phyloP scores from a whole-genome alignment of 2,888 invertebrate species.

The Hemistola chrysoprasaria region DNA sequence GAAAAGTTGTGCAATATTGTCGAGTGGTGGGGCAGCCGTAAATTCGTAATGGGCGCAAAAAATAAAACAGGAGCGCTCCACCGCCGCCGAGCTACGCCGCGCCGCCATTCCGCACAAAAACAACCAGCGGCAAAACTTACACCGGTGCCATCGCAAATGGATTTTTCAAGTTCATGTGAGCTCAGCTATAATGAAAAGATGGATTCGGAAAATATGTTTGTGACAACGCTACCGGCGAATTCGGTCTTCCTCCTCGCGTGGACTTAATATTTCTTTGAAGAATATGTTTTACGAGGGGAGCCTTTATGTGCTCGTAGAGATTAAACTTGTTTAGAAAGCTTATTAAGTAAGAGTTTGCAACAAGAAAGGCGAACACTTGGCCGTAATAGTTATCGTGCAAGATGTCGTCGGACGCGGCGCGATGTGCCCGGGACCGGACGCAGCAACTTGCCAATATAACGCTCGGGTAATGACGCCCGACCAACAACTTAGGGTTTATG shows the following conservation, averaged over 20 bases:
- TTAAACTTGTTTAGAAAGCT: constrained; percentile 42
- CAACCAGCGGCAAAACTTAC: constrained; percentile 65
- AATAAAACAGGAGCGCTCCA: constrained; percentile 59
- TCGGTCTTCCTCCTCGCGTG: constrained; percentile 16
- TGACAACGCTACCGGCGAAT: constrained; percentile 23
- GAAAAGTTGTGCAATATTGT: constrained; percentile 82
- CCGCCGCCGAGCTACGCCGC: constrained; percentile 34
- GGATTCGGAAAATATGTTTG: constrained; percentile 20
- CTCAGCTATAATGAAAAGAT: constrained; percentile 30
- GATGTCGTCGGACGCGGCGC: constrained; percentile 63
- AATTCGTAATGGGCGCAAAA: constrained; percentile 80
- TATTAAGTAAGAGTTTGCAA: constrained; percentile 54
- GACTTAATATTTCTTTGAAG: constrained; percentile 26
- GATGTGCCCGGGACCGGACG: constrained; percentile 57
- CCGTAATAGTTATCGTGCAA: constrained; percentile 74
- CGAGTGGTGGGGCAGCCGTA: constrained; percentile 73
- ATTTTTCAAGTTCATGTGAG: constrained; percentile 61
- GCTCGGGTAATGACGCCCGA: constrained; percentile 66
- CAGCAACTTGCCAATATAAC: constrained; percentile 76
- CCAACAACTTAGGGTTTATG: constrained; percentile 48
- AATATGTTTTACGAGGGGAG: constrained; percentile 28
- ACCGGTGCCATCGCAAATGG: constrained; percentile 58
- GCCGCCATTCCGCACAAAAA: constrained; percentile 49
- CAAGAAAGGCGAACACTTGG: constrained; percentile 62
- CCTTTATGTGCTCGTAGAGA: constrained; percentile 28